These are phyloP conservation scores for Ictidomys tridecemlineatus DNA, from an alignment of 2,113 vertebrate species.

Conservation along the genomic window DNA sequence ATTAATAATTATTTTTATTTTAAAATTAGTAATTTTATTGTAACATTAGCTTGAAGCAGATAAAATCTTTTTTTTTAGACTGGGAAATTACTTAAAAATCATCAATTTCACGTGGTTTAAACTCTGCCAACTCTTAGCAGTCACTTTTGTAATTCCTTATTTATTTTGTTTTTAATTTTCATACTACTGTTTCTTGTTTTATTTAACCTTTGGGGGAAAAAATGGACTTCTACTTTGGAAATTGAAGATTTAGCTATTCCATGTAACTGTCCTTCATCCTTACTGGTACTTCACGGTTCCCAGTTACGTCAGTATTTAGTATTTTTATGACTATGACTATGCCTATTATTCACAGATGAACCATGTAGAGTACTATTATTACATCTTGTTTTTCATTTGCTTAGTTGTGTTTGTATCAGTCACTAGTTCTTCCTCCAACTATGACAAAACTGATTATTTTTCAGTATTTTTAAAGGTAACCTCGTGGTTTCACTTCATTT, in stretches of 20 bases:
- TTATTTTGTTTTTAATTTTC: conserved; percentile 55
- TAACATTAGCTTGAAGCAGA: conserved; percentile 40
- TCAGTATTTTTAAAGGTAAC: conserved; percentile 16
- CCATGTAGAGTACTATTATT: not conserved
- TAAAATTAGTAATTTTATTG: conserved; percentile 36
- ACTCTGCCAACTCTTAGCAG: conserved; percentile 1
- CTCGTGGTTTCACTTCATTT: conserved; percentile 40
- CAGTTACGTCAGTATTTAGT: conserved; percentile 33
- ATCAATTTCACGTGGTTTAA: not conserved
- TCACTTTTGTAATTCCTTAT: conserved; percentile 12
- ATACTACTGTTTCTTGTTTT: conserved; percentile 37
- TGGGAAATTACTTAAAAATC: conserved; percentile 18
- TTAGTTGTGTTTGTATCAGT: conserved; percentile 37
- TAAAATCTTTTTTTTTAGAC: conserved; percentile 36
- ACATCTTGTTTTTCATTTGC: conserved; percentile 40
- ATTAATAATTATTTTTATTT: conserved; percentile 35
- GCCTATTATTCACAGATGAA: not conserved
- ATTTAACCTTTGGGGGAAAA: conserved; percentile 15
- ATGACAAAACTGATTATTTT: conserved; percentile 42
- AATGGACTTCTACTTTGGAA: not conserved
- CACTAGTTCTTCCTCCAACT: conserved; percentile 33
- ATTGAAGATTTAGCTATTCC: not conserved
- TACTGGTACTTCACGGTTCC: not conserved
- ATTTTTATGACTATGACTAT: conserved; percentile 5
- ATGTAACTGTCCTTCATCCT: not conserved